Evolutionary conservation across 2,888 invertebrate species (phyloP).

Genomic region (Trachelus tabidus): DNA sequence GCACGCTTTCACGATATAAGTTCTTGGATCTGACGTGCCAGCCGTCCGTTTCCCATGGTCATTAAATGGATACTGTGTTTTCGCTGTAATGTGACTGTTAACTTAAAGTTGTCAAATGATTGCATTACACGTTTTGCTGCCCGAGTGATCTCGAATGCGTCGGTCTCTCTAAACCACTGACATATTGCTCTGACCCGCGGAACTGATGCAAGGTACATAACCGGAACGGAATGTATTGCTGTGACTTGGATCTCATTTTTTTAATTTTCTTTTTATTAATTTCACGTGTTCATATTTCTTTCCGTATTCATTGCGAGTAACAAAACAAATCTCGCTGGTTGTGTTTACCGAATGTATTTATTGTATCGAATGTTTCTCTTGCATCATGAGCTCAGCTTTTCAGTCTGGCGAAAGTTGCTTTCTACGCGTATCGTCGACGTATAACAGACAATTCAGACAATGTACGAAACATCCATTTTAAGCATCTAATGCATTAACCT

Average conservation of each 20-base stretch:
- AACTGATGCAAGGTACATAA: not conserved
- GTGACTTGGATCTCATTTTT: not conserved
- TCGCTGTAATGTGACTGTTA: conserved; percentile 1
- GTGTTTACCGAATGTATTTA: no score
- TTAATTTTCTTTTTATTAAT: no score
- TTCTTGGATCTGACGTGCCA: no score
- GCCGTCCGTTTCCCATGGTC: no score
- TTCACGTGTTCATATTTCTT: no score
- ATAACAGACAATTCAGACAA: no score
- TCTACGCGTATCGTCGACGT: no score
- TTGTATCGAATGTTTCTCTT: not conserved
- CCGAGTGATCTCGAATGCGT: not conserved
- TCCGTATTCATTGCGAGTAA: no score
- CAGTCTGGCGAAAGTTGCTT: not conserved
- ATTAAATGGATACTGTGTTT: not conserved
- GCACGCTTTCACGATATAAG: no score
- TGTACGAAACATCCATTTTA: no score
- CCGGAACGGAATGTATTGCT: not conserved
- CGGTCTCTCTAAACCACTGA: not conserved
- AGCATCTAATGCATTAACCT: not conserved
- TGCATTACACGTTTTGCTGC: not conserved
- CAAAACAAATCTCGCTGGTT: no score
- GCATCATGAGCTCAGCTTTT: not conserved
- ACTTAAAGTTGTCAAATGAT: not conserved
- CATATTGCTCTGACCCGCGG: not conserved